Percentiles rank a stretch among this genome's conserved stretches.
These are phyloP conservation scores for Baronia brevicornis DNA, from an alignment of 2,888 invertebrate genomes.

Conservation along the genomic window DNA sequence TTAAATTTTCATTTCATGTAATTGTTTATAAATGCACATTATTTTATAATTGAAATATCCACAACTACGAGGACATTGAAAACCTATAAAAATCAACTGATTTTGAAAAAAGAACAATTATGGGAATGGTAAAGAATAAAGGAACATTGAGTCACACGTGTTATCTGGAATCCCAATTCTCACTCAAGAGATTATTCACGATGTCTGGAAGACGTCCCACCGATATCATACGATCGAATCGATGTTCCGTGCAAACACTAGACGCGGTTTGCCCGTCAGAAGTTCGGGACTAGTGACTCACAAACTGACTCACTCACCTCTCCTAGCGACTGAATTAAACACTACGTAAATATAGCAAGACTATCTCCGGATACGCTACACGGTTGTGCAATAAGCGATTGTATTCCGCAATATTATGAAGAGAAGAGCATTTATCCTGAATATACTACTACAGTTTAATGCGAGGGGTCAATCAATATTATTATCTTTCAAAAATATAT, in stretches of 20 bases:
- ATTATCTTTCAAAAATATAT: too few species aligned
- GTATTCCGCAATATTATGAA: conserved; percentile 5
- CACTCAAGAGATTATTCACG: conserved; percentile 26
- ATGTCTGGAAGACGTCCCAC: conserved; percentile 23
- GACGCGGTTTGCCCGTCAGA: conserved; percentile 16
- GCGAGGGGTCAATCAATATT: too few species aligned
- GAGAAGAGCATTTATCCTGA: too few species aligned
- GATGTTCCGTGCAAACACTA: conserved; percentile 21
- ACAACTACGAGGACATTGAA: too few species aligned
- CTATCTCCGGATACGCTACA: conserved; percentile 18
- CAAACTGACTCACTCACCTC: conserved; percentile 23
- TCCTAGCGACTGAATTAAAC: conserved; percentile 39
- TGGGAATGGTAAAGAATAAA: conserved; percentile 8
- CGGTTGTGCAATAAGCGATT: conserved; percentile 21
- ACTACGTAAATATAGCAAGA: conserved; percentile 20
- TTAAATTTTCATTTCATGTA: too few species aligned
- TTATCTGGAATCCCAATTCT: conserved; percentile 23
- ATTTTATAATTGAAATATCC: too few species aligned
- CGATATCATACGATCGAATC: conserved; percentile 22
- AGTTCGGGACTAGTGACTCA: conserved; percentile 25
- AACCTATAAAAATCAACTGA: conserved; percentile 1
- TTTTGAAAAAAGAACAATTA: conserved; percentile 1
- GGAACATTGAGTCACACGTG: conserved; percentile 18
- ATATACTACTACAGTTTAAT: too few species aligned
- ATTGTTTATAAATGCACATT: too few species aligned